These are phyloP conservation scores for Villa cingulata DNA, from an alignment of 2,888 invertebrate species.

Conservation along the genomic window DNA sequence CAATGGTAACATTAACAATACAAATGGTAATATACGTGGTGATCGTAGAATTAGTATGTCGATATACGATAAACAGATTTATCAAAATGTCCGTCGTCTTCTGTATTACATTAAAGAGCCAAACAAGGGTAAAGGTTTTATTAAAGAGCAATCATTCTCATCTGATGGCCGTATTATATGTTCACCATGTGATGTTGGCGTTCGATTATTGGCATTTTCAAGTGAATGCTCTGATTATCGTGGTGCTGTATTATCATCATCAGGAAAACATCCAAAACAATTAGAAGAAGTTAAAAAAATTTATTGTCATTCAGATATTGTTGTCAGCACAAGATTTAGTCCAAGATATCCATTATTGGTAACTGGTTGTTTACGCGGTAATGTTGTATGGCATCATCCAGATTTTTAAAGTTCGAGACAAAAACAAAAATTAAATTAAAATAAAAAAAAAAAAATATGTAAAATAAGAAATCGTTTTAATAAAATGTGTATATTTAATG, in stretches of 20 bases:
- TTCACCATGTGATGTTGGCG: constrained; percentile 77
- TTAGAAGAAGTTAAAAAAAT: constrained; percentile 56
- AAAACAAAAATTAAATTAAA: no score
- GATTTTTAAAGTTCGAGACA: constrained; percentile 23
- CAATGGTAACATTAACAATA: neutral
- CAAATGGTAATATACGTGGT: neutral
- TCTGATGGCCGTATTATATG: constrained; percentile 80
- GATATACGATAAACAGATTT: constrained; percentile 15
- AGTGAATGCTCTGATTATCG: constrained; percentile 65
- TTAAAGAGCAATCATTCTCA: constrained; percentile 86
- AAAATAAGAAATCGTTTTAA: no score
- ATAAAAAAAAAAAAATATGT: no score
- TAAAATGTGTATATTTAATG: no score
- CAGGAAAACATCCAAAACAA: constrained; percentile 35
- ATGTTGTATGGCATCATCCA: constrained; percentile 83
- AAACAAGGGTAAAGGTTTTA: constrained; percentile 79
- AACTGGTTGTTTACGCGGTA: constrained; percentile 79
- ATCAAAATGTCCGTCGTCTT: constrained; percentile 56
- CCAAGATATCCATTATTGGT: constrained; percentile 76
- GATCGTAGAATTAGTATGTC: neutral
- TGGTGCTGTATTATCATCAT: constrained; percentile 43
- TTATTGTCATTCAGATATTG: constrained; percentile 62
- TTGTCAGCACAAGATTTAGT: constrained; percentile 81
- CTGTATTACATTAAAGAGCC: constrained; percentile 76
- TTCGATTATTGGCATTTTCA: constrained; percentile 71